These are phyloP conservation scores for Zingel zingel DNA, from an alignment of 2,113 vertebrate genomes.

Conservation along the genomic window DNA sequence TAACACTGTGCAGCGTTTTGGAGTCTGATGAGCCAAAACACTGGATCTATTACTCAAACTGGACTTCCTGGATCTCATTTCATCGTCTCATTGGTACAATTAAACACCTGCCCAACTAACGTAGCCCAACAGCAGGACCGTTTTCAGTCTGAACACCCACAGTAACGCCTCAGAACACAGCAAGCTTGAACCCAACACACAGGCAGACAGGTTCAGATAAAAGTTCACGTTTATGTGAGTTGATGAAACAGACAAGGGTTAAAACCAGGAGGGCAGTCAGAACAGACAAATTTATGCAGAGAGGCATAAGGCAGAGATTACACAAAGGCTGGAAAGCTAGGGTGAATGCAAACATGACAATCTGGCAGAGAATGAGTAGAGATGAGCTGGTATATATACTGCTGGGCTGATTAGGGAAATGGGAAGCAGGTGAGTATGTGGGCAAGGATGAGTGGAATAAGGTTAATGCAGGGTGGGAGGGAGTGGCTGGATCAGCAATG, in stretches of 20 bases:
- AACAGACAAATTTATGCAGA: neutral
- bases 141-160: neutral
- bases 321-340: neutral
- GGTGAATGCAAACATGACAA: neutral
- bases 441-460: neutral
- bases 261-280: neutral
- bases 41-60: slow-evolving; percentile 10
- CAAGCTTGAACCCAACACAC: neutral
- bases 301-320: neutral
- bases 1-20: neutral
- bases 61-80: slow-evolving; percentile 33
- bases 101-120: neutral
- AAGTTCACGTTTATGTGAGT: neutral
- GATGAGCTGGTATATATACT: neutral
- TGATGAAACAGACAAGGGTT: neutral
- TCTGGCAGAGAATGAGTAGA: neutral
- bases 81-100: neutral
- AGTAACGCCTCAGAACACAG: neutral
- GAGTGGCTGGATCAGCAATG: neutral
- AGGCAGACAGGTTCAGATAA: too few species aligned
- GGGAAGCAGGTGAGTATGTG: neutral
- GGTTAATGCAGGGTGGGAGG: neutral
- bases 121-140: neutral
- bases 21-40: slow-evolving; percentile 2
- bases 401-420: slow-evolving; percentile 1